These are phyloP conservation scores for Drosophila emarginata DNA, from an alignment of 2,888 invertebrate species.

Conservation along the genomic window DNA sequence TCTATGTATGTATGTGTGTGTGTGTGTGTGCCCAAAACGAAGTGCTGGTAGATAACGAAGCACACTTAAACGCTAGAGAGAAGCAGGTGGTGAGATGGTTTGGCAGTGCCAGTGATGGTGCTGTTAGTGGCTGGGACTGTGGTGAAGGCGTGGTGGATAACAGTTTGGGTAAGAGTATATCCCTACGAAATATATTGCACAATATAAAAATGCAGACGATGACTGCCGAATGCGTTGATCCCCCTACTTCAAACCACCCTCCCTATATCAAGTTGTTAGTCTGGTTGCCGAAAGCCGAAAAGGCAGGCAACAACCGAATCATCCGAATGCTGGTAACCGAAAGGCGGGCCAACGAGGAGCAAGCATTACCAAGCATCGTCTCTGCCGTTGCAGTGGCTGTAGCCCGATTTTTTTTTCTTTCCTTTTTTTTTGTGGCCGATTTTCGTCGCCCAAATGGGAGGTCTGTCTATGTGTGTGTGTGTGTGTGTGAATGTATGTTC, in stretches of 20 bases:
- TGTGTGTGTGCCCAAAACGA: slow-evolving; percentile 71
- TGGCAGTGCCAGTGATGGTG: background rate
- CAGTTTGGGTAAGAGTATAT: slow-evolving; percentile 19
- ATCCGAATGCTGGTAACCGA: slow-evolving; percentile 54
- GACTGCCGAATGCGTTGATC: slow-evolving; percentile 66
- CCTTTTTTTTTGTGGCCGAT: slow-evolving; percentile 75
- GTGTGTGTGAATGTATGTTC: background rate
- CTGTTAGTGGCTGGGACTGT: background rate
- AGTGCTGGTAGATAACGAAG: slow-evolving; percentile 79
- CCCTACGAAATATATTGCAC: slow-evolving; percentile 75
- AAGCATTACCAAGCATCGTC: slow-evolving; percentile 44
- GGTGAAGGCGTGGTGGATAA: background rate
- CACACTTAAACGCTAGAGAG: slow-evolving; percentile 67
- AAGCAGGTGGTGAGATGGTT: background rate
- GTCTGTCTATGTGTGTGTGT: slow-evolving; percentile 14
- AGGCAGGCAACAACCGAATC: slow-evolving; percentile 51
- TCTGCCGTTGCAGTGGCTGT: slow-evolving; percentile 28
- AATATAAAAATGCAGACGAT: slow-evolving; percentile 73
- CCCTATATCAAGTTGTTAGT: background rate
- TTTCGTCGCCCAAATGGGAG: slow-evolving; percentile 64
- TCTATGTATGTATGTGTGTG: slow-evolving; percentile 36
- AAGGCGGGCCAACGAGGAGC: slow-evolving; percentile 71
- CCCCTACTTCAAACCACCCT: background rate
- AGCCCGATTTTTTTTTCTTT: slow-evolving; percentile 24
- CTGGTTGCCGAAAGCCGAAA: slow-evolving; percentile 62